A percentile compares a stretch with the other conserved stretches of the same genome.
Conservation (phyloP, 2,888 invertebrate genomes). For the Pristionchus mayeri region DNA sequence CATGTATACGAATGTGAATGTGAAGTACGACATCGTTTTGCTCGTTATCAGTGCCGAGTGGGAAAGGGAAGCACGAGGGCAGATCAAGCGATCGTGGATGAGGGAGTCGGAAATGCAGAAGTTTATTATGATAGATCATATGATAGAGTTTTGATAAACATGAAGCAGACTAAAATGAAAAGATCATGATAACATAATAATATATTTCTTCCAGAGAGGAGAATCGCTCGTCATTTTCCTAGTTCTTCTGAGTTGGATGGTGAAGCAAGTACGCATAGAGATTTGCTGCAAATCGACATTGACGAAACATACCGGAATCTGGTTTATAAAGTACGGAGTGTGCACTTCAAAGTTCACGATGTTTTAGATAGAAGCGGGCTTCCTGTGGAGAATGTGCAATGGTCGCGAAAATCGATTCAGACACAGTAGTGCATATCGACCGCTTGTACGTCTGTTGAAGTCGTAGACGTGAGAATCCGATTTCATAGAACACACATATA, state of each 20-base stretch:
- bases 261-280: background rate
- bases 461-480: background rate
- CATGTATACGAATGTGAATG: too few species aligned
- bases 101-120: background rate
- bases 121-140: too few species aligned
- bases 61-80: background rate
- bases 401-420: background rate
- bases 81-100: background rate
- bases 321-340: background rate
- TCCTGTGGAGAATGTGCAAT: too few species aligned
- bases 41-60: background rate
- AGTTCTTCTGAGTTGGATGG: background rate
- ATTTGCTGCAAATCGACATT: background rate
- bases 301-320: background rate
- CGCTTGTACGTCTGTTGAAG: background rate
- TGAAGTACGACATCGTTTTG: background rate
- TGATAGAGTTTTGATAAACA: too few species aligned
- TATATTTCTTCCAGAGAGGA: background rate
- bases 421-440: background rate
- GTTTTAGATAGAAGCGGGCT: background rate
- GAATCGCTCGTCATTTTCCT: background rate
- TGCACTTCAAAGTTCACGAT: background rate
- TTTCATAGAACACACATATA: background rate
- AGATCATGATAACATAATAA: background rate
- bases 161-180: background rate